Percentiles rank a stretch among this genome's conserved stretches.
Conservation (phyloP, 2,888 invertebrate genomes). For the Drosophila yooni region DNA sequence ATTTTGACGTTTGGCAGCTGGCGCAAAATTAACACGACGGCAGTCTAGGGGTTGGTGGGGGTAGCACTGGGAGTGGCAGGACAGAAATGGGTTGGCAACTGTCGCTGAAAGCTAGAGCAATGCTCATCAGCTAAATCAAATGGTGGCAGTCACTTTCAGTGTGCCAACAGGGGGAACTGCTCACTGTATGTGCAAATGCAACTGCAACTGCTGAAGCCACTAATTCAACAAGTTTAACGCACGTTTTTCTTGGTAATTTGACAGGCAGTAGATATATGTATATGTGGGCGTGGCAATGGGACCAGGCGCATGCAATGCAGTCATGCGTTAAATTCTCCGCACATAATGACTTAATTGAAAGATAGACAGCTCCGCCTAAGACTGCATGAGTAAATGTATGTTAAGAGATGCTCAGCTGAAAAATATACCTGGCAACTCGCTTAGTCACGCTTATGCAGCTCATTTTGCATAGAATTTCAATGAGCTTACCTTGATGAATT, state of each 20-base stretch:
- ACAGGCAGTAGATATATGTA: background rate
- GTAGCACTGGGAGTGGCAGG: background rate
- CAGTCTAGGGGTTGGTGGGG: slow-evolving; percentile 3
- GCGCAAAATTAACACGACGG: slow-evolving; percentile 73
- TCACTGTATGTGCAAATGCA: slow-evolving; percentile 1
- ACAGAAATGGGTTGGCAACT: background rate
- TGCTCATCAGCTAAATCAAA: slow-evolving; percentile 30
- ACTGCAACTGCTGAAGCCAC: slow-evolving; percentile 42
- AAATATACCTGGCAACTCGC: slow-evolving; percentile 4
- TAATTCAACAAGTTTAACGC: slow-evolving; percentile 76
- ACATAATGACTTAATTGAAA: slow-evolving; percentile 63
- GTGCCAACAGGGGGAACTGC: background rate
- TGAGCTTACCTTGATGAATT: slow-evolving; percentile 37
- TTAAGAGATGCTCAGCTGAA: slow-evolving; percentile 5
- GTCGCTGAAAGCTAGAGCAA: slow-evolving; percentile 54
- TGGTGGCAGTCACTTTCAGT: slow-evolving; percentile 1
- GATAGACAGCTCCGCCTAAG: slow-evolving; percentile 12
- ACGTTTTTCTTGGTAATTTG: slow-evolving; percentile 42
- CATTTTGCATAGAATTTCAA: slow-evolving; percentile 29
- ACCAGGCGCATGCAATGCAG: slow-evolving; percentile 13
- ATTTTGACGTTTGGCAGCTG: slow-evolving; percentile 78
- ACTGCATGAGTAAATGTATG: slow-evolving; percentile 8
- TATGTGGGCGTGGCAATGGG: slow-evolving; percentile 17
- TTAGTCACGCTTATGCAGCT: slow-evolving; percentile 21
- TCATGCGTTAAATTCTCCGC: slow-evolving; percentile 42